phyloP scores from a whole-genome alignment of 2,888 invertebrate species.

The Andricus quercusramuli region DNA sequence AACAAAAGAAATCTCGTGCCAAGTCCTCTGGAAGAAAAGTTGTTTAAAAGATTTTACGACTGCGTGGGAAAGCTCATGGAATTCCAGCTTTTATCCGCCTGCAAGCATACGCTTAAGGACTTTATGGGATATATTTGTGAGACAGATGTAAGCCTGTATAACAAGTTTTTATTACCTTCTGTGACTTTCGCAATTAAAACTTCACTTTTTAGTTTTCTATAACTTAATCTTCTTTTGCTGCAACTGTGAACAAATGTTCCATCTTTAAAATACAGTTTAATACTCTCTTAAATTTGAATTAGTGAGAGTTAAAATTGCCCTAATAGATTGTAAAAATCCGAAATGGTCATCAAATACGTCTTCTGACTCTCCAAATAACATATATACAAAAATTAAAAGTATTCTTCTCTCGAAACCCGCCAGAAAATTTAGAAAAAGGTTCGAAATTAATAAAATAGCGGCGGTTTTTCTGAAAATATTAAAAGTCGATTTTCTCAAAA shows the following conservation, averaged over 20 bases:
- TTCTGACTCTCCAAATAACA: too few relatives aligned
- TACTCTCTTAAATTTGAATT: background rate
- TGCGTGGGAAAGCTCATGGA: constrained; percentile 94
- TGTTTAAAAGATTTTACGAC: constrained; percentile 90
- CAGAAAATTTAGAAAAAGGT: too few relatives aligned
- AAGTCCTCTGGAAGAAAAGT: constrained; percentile 83
- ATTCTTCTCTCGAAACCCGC: too few relatives aligned
- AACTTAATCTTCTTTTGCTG: background rate
- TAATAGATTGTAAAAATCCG: background rate
- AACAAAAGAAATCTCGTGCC: constrained; percentile 86
- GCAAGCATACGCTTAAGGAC: constrained; percentile 88
- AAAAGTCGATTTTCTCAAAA: too few relatives aligned
- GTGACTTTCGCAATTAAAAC: background rate
- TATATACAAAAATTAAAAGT: too few relatives aligned
- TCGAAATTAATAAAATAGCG: too few relatives aligned
- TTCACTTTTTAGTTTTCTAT: background rate
- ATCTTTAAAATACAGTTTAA: background rate
- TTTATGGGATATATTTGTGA: constrained; percentile 89
- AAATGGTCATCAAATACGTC: too few relatives aligned
- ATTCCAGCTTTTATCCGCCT: constrained; percentile 89
- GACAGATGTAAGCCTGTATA: constrained; percentile 82
- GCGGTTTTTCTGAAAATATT: too few relatives aligned
- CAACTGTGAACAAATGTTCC: background rate
- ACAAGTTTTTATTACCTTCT: constrained; percentile 23
- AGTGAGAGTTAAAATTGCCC: too few relatives aligned